These are phyloP conservation scores for Tragelaphus eurycerus DNA, from an alignment of 2,797 vertebrate species.

Conservation along the genomic window DNA sequence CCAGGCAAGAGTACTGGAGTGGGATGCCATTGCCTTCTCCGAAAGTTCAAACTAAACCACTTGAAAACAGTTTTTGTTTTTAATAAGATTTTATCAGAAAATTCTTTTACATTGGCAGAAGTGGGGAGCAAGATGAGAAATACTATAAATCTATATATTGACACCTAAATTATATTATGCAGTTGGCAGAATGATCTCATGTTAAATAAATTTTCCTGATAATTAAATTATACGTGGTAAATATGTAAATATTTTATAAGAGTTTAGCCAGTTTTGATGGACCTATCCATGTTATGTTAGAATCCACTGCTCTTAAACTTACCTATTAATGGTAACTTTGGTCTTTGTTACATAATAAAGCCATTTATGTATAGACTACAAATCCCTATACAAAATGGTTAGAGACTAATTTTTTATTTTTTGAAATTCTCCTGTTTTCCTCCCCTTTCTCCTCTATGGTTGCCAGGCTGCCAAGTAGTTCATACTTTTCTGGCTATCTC, in stretches of 20 bases:
- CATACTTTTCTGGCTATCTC: not conserved
- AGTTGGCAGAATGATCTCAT: not conserved
- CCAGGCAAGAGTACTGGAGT: too few relatives aligned
- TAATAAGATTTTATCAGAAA: conserved; percentile 18
- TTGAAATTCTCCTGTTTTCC: not conserved
- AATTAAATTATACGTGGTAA: conserved; percentile 19
- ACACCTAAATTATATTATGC: not conserved
- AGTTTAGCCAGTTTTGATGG: not conserved
- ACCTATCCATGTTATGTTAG: not conserved
- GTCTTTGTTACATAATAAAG: not conserved
- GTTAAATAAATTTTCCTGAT: conserved; percentile 22
- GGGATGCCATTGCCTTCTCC: too few relatives aligned
- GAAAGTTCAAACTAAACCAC: not conserved
- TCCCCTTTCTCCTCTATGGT: not conserved
- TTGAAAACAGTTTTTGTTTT: conserved; percentile 23
- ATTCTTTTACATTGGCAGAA: not conserved
- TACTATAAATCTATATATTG: not conserved
- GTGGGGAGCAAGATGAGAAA: not conserved
- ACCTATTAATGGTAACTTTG: not conserved
- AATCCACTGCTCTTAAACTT: conserved; percentile 2
- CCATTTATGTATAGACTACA: not conserved
- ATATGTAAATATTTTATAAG: conserved; percentile 2
- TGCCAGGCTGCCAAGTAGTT: not conserved
- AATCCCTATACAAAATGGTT: conserved; percentile 1
- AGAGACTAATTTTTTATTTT: not conserved